These are phyloP conservation scores for Synergus umbraculus DNA, from an alignment of 2,888 invertebrate species.

Conservation along the genomic window DNA sequence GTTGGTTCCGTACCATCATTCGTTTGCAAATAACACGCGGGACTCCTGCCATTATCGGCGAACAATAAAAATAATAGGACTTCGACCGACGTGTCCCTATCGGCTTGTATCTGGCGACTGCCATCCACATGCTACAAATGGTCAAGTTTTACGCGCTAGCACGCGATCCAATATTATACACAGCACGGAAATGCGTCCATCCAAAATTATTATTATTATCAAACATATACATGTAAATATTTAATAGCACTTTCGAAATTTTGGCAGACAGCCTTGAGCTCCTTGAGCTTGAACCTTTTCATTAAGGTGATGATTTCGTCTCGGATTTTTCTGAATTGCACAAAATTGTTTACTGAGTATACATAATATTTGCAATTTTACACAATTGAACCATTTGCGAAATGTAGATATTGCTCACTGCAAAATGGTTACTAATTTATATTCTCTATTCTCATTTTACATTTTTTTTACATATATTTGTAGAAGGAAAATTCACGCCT, in stretches of 20 bases:
- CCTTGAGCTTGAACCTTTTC: not conserved
- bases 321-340: not conserved
- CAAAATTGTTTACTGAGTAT: not conserved
- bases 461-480: conserved; percentile 18
- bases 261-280: not conserved
- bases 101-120: conserved; percentile 64
- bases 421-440: not conserved
- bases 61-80: conserved; percentile 65
- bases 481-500: conserved; percentile 27
- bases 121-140: conserved; percentile 65
- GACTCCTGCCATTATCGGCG: conserved; percentile 59
- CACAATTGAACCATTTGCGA: too few relatives aligned
- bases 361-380: too few relatives aligned
- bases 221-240: not conserved
- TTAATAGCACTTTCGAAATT: not conserved
- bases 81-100: conserved; percentile 64
- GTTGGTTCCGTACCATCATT: conserved; percentile 42
- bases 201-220: not conserved
- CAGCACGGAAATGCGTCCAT: not conserved
- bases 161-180: conserved; percentile 61
- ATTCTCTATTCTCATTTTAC: conserved; percentile 9
- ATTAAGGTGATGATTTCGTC: not conserved
- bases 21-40: conserved; percentile 25
- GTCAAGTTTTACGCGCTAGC: conserved; percentile 67
- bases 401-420: too few relatives aligned